Evolutionary conservation across 2,113 vertebrate genomes (phyloP).

Genomic region (Phocoena sinus): DNA sequence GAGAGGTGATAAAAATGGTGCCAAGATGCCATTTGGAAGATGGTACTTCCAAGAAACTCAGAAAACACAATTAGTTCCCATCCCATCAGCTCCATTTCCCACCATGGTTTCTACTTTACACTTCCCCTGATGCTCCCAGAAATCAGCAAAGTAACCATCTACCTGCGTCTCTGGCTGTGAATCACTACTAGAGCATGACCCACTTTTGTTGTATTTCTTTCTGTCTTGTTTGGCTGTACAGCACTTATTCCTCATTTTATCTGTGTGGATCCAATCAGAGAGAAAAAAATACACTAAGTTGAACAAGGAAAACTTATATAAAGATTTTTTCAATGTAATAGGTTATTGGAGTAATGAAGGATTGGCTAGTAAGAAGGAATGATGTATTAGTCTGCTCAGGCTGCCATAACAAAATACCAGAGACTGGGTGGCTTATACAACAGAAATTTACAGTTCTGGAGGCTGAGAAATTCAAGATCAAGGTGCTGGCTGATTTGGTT

Average conservation of each 20-base stretch:
- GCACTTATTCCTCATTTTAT: background rate
- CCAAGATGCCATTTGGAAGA: background rate
- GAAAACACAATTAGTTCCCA: background rate
- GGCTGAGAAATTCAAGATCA: background rate
- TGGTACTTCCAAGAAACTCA: background rate
- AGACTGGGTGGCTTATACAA: background rate
- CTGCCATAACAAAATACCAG: background rate
- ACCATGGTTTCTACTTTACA: background rate
- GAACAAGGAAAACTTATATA: background rate
- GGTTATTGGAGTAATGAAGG: background rate
- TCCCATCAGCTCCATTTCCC: background rate
- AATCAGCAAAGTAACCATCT: background rate
- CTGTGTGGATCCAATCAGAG: background rate
- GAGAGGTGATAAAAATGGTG: background rate
- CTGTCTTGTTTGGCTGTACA: background rate
- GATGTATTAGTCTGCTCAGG: background rate
- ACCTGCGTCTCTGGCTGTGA: background rate
- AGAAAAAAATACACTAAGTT: background rate
- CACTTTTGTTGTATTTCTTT: background rate
- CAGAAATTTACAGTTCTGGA: background rate
- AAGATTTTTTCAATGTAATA: background rate
- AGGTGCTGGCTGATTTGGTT: background rate
- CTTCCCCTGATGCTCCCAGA: background rate
- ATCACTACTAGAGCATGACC: background rate
- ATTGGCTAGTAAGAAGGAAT: background rate